phyloP scores from a whole-genome alignment of 2,113 vertebrate genomes.

The Tragelaphus imberbis region DNA sequence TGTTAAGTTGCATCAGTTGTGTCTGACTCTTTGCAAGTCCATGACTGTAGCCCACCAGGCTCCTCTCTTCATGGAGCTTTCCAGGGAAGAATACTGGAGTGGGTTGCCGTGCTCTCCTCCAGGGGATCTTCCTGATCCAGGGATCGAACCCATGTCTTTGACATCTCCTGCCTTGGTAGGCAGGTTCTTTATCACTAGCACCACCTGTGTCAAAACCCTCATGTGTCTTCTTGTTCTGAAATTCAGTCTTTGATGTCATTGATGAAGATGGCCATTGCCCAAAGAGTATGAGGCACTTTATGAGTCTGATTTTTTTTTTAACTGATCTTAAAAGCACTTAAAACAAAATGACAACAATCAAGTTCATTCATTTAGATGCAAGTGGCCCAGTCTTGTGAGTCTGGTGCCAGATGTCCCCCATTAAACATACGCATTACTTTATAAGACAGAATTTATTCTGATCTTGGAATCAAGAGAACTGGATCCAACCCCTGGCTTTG shows the following conservation, averaged over 20 bases:
- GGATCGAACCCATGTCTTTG: neutral
- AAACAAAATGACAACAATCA: neutral
- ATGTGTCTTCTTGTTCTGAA: neutral
- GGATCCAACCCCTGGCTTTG: neutral
- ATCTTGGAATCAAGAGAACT: neutral
- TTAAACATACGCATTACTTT: neutral
- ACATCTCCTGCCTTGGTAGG: neutral
- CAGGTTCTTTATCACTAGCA: neutral
- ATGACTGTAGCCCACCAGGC: neutral
- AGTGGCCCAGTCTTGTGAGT: neutral
- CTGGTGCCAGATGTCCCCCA: neutral
- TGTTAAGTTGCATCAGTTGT: neutral
- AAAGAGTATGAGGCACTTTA: neutral
- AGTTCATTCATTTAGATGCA: neutral
- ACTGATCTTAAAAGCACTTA: neutral
- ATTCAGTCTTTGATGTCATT: neutral
- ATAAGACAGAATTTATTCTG: neutral
- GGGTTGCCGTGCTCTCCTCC: neutral
- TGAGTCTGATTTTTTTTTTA: neutral
- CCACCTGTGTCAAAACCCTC: neutral
- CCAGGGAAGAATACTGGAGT: neutral
- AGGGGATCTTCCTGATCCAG: neutral
- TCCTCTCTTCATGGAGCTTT: neutral
- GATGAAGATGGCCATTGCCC: neutral
- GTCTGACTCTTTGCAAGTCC: neutral